These are phyloP conservation scores for Magallana nippona DNA, from an alignment of 2,888 invertebrate species.

Conservation along the genomic window DNA sequence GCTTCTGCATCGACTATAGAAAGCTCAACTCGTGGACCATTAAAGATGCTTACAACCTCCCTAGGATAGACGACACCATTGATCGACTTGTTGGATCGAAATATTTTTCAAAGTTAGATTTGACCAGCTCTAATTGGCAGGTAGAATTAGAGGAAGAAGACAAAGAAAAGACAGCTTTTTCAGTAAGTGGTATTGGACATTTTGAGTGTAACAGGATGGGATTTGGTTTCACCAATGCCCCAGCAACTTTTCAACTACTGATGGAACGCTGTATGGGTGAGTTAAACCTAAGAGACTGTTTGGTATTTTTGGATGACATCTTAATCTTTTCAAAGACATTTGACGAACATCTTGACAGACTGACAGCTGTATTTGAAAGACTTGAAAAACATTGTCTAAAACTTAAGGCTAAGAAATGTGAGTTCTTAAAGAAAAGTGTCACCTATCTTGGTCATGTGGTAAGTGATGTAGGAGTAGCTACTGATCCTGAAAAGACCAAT, in stretches of 20 bases:
- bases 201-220: slow-evolving; percentile 49
- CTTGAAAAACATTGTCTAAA: too few relatives aligned
- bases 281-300: too few relatives aligned
- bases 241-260: slow-evolving; percentile 50
- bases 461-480: slow-evolving; percentile 8
- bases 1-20: slow-evolving; percentile 36
- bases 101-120: slow-evolving; percentile 46
- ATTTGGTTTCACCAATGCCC: slow-evolving; percentile 49
- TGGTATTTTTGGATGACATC: neutral
- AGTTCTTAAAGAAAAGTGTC: neutral
- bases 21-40: slow-evolving; percentile 28
- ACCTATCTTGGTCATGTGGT: slow-evolving; percentile 5
- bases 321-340: slow-evolving; percentile 40
- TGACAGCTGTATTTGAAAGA: slow-evolving; percentile 39
- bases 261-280: slow-evolving; percentile 39
- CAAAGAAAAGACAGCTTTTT: slow-evolving; percentile 51
- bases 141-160: slow-evolving; percentile 47
- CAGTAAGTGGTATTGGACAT: slow-evolving; percentile 43
- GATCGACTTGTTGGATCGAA: slow-evolving; percentile 48
- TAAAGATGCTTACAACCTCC: slow-evolving; percentile 15
- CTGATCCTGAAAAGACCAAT: neutral
- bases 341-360: slow-evolving; percentile 38
- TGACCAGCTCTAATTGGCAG: slow-evolving; percentile 47
- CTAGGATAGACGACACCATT: slow-evolving; percentile 42
- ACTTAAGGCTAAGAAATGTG: too few relatives aligned